These are phyloP conservation scores for Brachionus asplanchnoidis DNA, from an alignment of 1,140 invertebrate genomes.

Conservation along the genomic window DNA sequence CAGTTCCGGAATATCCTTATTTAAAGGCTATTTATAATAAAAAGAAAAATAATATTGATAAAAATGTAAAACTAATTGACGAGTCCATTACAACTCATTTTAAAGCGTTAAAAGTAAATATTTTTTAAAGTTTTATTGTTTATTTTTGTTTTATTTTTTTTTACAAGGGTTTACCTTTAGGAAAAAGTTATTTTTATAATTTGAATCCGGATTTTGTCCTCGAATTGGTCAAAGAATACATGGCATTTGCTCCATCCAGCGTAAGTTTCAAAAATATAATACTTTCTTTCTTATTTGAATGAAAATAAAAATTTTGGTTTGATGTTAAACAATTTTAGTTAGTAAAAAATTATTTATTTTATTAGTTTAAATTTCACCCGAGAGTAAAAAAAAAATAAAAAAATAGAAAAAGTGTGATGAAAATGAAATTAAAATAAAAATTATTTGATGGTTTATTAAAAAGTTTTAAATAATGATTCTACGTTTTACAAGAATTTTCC, in stretches of 20 bases:
- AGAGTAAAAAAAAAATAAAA: too few species aligned
- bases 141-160: background rate
- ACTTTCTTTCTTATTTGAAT: too few species aligned
- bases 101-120: slow-evolving; percentile 49
- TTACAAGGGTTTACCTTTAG: slow-evolving; percentile 63
- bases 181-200: slow-evolving; percentile 67
- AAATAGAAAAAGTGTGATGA: too few species aligned
- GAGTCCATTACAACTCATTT: slow-evolving; percentile 69
- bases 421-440: too few species aligned
- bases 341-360: too few species aligned
- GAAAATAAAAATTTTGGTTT: too few species aligned
- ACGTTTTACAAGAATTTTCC: too few species aligned
- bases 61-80: slow-evolving; percentile 63
- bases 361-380: too few species aligned
- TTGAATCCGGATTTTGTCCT: slow-evolving; percentile 81
- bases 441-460: too few species aligned
- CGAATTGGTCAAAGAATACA: slow-evolving; percentile 70
- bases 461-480: too few species aligned
- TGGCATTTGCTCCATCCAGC: slow-evolving; percentile 67
- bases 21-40: slow-evolving; percentile 63
- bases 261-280: slow-evolving; percentile 46
- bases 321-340: too few species aligned
- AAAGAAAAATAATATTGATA: slow-evolving; percentile 56
- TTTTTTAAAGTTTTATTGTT: background rate
- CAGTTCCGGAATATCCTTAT: slow-evolving; percentile 60